These are phyloP conservation scores for Sardinella longiceps DNA, from an alignment of 2,797 vertebrate species.

Conservation along the genomic window DNA sequence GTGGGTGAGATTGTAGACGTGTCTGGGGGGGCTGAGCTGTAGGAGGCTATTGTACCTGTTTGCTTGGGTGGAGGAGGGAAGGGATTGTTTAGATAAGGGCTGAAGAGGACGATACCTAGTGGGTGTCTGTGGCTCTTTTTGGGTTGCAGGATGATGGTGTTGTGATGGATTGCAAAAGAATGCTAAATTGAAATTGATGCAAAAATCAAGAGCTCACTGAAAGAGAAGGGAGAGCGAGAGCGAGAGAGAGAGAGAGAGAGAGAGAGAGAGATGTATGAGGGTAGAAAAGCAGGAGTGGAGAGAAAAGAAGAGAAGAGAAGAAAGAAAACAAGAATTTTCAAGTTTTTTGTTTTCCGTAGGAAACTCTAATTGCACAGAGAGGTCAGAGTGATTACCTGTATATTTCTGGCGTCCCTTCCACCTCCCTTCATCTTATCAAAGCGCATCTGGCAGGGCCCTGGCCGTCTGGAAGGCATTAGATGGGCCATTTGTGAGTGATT, in stretches of 20 bases:
- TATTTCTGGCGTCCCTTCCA: not conserved
- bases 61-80: not conserved
- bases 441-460: not conserved
- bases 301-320: not conserved
- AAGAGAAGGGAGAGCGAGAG: not conserved
- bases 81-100: not conserved
- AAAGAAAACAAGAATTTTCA: not conserved
- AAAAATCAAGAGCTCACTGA: not conserved
- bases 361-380: slow-evolving; percentile 12
- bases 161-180: not conserved
- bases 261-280: not conserved
- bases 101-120: not conserved
- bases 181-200: not conserved
- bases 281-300: not conserved
- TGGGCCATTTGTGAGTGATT: not conserved
- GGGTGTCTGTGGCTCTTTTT: not conserved
- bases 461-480: slow-evolving; percentile 23
- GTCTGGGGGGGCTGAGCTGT: not conserved
- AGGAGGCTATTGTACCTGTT: not conserved
- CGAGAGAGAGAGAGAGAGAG: not conserved
- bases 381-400: slow-evolving; percentile 14
- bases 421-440: not conserved
- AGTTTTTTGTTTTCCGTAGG: not conserved
- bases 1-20: not conserved
- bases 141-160: not conserved